These are phyloP conservation scores for Neuroscelio doddi DNA, from an alignment of 2,888 invertebrate species.

Conservation along the genomic window DNA sequence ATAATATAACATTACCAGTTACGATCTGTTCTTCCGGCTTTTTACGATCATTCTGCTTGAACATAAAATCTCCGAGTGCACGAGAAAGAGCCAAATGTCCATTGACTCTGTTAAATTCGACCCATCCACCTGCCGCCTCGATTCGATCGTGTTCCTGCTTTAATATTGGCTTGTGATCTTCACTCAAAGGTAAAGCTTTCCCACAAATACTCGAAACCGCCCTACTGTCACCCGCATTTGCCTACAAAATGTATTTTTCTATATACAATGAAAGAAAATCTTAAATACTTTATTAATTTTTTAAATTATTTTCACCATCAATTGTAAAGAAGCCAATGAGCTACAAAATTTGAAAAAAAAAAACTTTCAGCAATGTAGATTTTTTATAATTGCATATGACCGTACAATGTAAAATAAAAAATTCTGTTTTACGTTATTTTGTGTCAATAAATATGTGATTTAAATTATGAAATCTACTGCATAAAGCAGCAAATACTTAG, in stretches of 20 bases:
- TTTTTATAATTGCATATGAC: too few relatives aligned
- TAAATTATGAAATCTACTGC: too few relatives aligned
- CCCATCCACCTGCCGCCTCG: constrained; percentile 96
- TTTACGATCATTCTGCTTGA: constrained; percentile 91
- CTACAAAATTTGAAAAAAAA: neutral
- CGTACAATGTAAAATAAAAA: too few relatives aligned
- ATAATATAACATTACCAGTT: constrained; percentile 81
- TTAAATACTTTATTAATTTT: too few relatives aligned
- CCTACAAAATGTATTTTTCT: too few relatives aligned
- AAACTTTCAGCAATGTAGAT: neutral
- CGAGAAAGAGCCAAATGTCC: constrained; percentile 96
- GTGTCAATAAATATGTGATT: too few relatives aligned
- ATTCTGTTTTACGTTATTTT: too few relatives aligned
- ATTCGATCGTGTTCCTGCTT: constrained; percentile 91
- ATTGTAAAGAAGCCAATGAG: too few relatives aligned
- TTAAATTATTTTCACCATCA: too few relatives aligned
- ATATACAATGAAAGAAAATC: too few relatives aligned
- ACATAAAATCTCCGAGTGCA: constrained; percentile 97
- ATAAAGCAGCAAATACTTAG: too few relatives aligned
- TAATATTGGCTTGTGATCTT: constrained; percentile 97
- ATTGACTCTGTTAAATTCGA: constrained; percentile 97
- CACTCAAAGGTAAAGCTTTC: constrained; percentile 79
- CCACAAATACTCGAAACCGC: constrained; percentile 93
- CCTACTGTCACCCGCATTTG: constrained; percentile 97
- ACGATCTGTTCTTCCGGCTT: constrained; percentile 96